phyloP scores from a whole-genome alignment of 2,797 vertebrate genomes.

The Helostoma temminkii region DNA sequence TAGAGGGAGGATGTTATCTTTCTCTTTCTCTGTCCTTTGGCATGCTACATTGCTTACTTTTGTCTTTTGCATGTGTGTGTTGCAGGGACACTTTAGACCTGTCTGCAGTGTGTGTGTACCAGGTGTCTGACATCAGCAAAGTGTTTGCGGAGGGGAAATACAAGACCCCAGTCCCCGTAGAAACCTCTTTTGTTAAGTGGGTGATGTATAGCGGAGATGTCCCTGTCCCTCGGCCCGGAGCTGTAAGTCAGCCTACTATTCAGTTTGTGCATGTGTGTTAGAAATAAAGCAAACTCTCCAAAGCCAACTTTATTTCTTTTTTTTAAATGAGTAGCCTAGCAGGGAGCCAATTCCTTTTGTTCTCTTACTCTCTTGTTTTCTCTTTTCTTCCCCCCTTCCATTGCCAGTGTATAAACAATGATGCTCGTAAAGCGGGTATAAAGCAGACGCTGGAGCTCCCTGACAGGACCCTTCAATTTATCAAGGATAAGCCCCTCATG shows the following conservation, averaged over 20 bases:
- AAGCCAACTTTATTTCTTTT: constrained; percentile 33
- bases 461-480: constrained; percentile 84
- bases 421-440: constrained; percentile 65
- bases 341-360: constrained; percentile 60
- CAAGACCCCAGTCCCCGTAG: constrained; percentile 77
- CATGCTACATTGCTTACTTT: no score
- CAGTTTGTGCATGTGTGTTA: constrained; percentile 34
- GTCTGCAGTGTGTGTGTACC: constrained; percentile 83
- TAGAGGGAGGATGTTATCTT: neutral
- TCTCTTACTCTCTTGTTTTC: constrained; percentile 34
- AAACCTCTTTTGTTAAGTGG: constrained; percentile 82
- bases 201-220: constrained; percentile 82
- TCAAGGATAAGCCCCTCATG: constrained; percentile 84
- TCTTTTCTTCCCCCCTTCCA: constrained; percentile 32
- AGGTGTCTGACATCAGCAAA: constrained; percentile 70
- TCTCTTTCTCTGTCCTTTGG: constrained; percentile 32
- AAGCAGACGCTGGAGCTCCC: constrained; percentile 79
- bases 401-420: constrained; percentile 80
- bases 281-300: constrained; percentile 37
- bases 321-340: constrained; percentile 20
- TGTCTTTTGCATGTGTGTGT: constrained; percentile 36
- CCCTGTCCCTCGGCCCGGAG: constrained; percentile 85
- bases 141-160: constrained; percentile 85
- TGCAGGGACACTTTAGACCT: constrained; percentile 81
- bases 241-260: constrained; percentile 79